Evolutionary conservation across 2,797 vertebrate genomes (phyloP).

Genomic region (Eidolon dupreanum): DNA sequence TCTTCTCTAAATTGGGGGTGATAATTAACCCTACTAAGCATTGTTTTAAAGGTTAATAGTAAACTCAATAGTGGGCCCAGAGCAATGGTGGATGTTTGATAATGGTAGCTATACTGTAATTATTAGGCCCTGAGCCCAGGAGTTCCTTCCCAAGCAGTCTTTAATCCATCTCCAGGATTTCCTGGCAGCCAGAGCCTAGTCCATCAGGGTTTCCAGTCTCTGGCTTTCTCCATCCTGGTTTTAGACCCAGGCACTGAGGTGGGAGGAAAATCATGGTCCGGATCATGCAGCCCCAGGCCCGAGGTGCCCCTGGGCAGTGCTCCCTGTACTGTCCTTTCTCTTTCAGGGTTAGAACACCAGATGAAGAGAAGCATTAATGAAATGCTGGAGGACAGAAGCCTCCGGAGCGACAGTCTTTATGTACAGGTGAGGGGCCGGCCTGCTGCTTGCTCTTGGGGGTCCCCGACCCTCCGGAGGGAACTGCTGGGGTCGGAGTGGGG

Average conservation of each 20-base stretch:
- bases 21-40: background rate
- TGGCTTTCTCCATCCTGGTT: background rate
- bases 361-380: conserved; percentile 67
- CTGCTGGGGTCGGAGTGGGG: accelerated
- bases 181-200: background rate
- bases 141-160: background rate
- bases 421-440: conserved; percentile 64
- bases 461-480: background rate
- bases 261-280: background rate
- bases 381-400: conserved; percentile 38
- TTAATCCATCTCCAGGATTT: background rate
- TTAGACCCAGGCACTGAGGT: background rate
- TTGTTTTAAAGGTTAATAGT: background rate
- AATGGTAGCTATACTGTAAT: background rate
- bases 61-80: background rate
- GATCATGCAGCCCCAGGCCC: background rate
- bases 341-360: conserved; percentile 50
- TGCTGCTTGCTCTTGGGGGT: background rate
- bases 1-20: background rate
- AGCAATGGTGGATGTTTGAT: background rate
- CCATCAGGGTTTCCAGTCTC: background rate
- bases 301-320: accelerated
- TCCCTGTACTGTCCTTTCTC: accelerated
- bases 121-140: background rate
- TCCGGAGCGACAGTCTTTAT: conserved; percentile 34